Base-by-base conservation (phyloP, 2,113 vertebrate species). In the Microtus richardsoni region DNA sequence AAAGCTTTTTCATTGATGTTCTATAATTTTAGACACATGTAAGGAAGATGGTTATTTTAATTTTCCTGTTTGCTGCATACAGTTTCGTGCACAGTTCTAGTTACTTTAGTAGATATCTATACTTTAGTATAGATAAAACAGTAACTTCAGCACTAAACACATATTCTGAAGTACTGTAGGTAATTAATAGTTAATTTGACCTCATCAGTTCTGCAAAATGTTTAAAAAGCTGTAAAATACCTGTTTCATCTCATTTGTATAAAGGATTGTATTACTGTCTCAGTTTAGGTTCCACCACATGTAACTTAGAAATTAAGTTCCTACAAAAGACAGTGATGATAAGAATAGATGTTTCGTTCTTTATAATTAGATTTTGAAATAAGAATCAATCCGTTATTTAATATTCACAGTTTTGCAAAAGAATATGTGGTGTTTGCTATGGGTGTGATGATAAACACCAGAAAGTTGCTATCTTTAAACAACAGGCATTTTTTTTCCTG, bases 1-100 rank as follows among this genome's bases (percentile, higher is more conserved):
- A 94, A 80, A 71, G 3, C 49, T 88, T 94, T 96, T 79, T 90
- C 47, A 84, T 91, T 95, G 52, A 82, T 90, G 47, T 86, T 95
- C 88, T 96, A 49, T 94, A 75, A 47, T 73, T 36, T 95, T 9
- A 33, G 24, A 91, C 5, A 91, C n/a, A 16, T 52, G 47, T 68
- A 70, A 95, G 64, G 41, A 82, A 10, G 30, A 71, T 88, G 36
- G 30, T 90, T 93, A 91, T 82, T 95, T 96, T 94, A 77, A 73
- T 86, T 41, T 16, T 94, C 39, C 33, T 80, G 2, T 79, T 96
- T 41, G 94, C 94, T 95, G 13, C 10, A 74, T 95, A 82, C 9
- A 47, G 13, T 89, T 95, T 91, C 58, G 84, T 8, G 66, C 12
- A 26, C 64, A 97, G 79, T 90, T 92, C 52, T 71, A 74, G 44